Conservation (phyloP, 1,140 invertebrate genomes). For the Diachasma alloeum region DNA sequence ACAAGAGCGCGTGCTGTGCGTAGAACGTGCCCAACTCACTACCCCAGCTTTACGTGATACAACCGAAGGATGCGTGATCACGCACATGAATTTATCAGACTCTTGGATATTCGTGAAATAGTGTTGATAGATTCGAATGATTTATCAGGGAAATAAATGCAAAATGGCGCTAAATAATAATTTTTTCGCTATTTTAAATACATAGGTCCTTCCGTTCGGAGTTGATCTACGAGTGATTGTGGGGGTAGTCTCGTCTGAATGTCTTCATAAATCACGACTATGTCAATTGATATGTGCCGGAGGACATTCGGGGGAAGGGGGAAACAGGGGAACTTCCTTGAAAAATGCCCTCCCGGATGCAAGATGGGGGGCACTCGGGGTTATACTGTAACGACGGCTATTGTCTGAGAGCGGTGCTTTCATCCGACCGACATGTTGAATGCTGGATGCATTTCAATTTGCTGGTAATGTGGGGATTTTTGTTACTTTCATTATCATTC, state of each 20-base stretch:
- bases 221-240: too few species aligned
- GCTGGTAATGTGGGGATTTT: conserved; percentile 14
- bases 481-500: neutral
- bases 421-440: conserved; percentile 57
- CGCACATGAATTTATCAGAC: conserved; percentile 27
- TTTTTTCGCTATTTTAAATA: too few species aligned
- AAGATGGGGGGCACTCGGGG: conserved; percentile 36
- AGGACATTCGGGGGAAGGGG: conserved; percentile 46
- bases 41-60: conserved; percentile 9
- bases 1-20: conserved; percentile 52
- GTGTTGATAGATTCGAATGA: neutral
- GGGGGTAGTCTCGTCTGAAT: neutral
- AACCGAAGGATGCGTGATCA: conserved; percentile 37
- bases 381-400: conserved; percentile 39
- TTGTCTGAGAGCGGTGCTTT: conserved; percentile 55
- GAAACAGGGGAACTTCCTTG: conserved; percentile 52
- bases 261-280: conserved; percentile 12
- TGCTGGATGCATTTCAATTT: conserved; percentile 57
- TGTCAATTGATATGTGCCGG: conserved; percentile 62
- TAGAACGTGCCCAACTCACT: conserved; percentile 37
- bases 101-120: too few species aligned
- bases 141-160: too few species aligned
- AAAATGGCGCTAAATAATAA: too few species aligned
- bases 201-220: too few species aligned
- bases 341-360: conserved; percentile 56